Evolutionary conservation across 2,113 vertebrate species (phyloP).

Genomic region (Anolis carolinensis): DNA sequence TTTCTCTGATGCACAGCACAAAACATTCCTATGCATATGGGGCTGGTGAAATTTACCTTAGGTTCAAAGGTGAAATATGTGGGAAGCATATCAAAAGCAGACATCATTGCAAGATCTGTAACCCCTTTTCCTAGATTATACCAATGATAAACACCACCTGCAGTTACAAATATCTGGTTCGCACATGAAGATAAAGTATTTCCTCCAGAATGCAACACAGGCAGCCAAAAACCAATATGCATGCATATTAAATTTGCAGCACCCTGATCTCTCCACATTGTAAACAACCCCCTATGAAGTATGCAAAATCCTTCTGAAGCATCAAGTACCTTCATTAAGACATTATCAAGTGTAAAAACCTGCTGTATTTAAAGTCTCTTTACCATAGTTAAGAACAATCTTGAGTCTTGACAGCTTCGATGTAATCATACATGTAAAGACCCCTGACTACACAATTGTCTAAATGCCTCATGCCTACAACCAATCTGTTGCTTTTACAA

Average conservation of each 20-base stretch:
- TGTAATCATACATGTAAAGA: background rate
- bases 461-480: conserved; percentile 70
- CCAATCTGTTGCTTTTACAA: conserved; percentile 76
- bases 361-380: conserved; percentile 36
- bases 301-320: conserved; percentile 52
- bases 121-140: conserved; percentile 48
- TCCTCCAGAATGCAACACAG: conserved; percentile 63
- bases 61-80: background rate
- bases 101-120: conserved; percentile 30
- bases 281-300: conserved; percentile 39
- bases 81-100: conserved; percentile 3
- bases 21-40: background rate
- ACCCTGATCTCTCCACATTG: background rate
- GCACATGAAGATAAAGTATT: conserved; percentile 76
- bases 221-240: conserved; percentile 6
- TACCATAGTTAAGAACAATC: conserved; percentile 15
- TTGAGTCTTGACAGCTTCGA: conserved; percentile 28
- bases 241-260: background rate
- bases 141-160: conserved; percentile 78
- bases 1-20: background rate
- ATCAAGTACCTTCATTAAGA: conserved; percentile 66
- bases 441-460: conserved; percentile 42
- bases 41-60: background rate
- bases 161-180: conserved; percentile 74
- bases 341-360: conserved; percentile 47